Base-by-base conservation (phyloP, 1,140 invertebrate species). In the Mamestra configurata region DNA sequence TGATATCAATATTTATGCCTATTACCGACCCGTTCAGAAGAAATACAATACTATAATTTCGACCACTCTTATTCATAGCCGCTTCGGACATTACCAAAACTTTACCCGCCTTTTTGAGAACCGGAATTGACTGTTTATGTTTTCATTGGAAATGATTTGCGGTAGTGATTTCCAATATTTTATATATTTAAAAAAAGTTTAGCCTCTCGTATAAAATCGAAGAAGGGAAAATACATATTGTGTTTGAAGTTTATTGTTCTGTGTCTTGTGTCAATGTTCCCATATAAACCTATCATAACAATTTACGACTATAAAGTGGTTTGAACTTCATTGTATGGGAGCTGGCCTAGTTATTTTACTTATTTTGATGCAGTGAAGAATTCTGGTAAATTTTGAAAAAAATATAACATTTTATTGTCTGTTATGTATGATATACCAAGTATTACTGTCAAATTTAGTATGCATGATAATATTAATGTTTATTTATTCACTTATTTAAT, bases 1-100 rank as follows among this genome's bases (percentile, higher is more conserved):
- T 89, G 90, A 91, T 94, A 93, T 88, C 88, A 87, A 92, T 92
- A 94, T 94, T 93, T 93, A 93, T 94, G 90, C 88, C 91, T 89
- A 94, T 94, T 92, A 93, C 89, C 88, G 80, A 88, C 84, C 84
- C 86, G 79, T 89, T 90, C 85, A 79, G 75, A 86, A 87, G 88
- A 90, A 89, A 91, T 90, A 88, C 82, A 85, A 88, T 86, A 83
- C 83, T 79, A 81, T 87, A 84, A 87, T 86, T 89, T 79, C 72
- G 82, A 84, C 82, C 68, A 83, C 72, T 81, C 75, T 84, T 84
- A 83, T 85, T 83, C 80, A 84, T 79, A 49, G 59, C 70, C 66
- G 64, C 43, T 64, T 37, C 37, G 35, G 77, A 76, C 80, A 81
- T 85, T 82, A 77, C 75, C 40, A 77, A 66, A 77, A 77, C 35